phyloP scores from a whole-genome alignment of 2,888 invertebrate genomes.

The Chymomyza amoena region DNA sequence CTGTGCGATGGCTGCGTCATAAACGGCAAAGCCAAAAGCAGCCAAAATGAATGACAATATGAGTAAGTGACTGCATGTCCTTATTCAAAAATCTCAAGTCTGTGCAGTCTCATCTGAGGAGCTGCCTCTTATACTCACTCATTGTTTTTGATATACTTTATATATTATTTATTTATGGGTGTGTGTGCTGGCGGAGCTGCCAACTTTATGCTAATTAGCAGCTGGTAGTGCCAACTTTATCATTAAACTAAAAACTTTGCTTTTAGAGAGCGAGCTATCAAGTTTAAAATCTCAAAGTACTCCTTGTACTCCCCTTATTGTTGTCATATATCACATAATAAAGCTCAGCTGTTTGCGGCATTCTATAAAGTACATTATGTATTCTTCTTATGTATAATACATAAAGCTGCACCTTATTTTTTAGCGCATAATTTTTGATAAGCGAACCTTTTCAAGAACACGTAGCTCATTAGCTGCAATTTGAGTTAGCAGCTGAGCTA shows the following conservation, averaged over 20 bases:
- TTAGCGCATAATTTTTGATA: neutral
- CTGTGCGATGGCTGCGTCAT: constrained; percentile 28
- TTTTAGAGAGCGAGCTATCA: neutral
- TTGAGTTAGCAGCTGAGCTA: neutral
- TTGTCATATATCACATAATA: neutral
- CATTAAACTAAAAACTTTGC: neutral
- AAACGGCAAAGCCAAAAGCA: constrained; percentile 20
- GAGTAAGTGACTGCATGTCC: constrained; percentile 37
- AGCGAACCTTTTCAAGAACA: neutral
- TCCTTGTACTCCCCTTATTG: neutral
- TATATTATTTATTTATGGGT: neutral
- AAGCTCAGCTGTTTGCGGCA: neutral
- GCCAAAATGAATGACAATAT: constrained; percentile 14
- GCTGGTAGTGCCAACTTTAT: constrained; percentile 35
- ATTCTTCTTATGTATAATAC: neutral
- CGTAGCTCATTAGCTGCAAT: neutral
- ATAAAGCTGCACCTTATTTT: too few species aligned
- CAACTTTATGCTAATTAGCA: constrained; percentile 67
- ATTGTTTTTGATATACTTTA: neutral
- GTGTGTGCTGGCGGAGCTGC: neutral
- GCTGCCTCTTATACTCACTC: neutral
- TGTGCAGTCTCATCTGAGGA: neutral
- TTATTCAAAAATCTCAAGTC: constrained; percentile 11
- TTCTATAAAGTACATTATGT: neutral
- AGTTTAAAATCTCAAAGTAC: neutral